Evolutionary conservation across 2,888 invertebrate genomes (phyloP).

Genomic region (Agonopterix alstromeriana): DNA sequence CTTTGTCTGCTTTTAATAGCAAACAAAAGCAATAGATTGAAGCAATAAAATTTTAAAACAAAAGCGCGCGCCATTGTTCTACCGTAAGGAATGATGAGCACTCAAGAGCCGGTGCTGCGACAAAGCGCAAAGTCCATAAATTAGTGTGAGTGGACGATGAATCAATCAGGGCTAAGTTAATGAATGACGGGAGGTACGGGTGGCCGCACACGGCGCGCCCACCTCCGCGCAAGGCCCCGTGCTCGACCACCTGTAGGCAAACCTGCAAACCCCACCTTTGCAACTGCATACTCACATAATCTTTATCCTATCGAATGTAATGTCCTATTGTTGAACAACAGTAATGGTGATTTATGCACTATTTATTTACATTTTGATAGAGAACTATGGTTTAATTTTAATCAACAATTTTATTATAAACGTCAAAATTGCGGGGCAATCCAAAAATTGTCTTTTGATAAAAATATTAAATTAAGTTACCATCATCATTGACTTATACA

Average conservation of each 20-base stretch:
- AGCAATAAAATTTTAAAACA: slow-evolving; percentile 39
- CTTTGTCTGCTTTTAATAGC: slow-evolving; percentile 18
- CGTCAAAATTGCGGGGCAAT: no score
- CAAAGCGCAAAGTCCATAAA: slow-evolving; percentile 60
- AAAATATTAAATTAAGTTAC: no score
- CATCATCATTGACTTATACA: no score
- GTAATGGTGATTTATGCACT: no score
- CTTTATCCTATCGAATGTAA: no score
- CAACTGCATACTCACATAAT: not conserved
- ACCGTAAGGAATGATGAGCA: slow-evolving; percentile 24
- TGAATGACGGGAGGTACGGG: slow-evolving; percentile 37
- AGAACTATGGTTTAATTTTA: no score
- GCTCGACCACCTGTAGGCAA: slow-evolving; percentile 24
- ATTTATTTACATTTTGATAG: no score
- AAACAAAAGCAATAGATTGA: slow-evolving; percentile 25
- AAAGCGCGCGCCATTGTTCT: slow-evolving; percentile 49
- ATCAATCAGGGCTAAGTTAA: slow-evolving; percentile 58
- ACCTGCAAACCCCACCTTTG: not conserved
- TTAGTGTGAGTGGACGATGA: slow-evolving; percentile 60
- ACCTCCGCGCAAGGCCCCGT: slow-evolving; percentile 20
- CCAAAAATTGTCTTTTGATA: no score
- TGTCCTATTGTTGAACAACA: no score
- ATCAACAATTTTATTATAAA: no score
- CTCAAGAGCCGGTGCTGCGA: slow-evolving; percentile 38
- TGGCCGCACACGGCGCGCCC: slow-evolving; percentile 56